Evolutionary conservation across 2,797 vertebrate genomes (phyloP).

Genomic region (Etheostoma nigrum): DNA sequence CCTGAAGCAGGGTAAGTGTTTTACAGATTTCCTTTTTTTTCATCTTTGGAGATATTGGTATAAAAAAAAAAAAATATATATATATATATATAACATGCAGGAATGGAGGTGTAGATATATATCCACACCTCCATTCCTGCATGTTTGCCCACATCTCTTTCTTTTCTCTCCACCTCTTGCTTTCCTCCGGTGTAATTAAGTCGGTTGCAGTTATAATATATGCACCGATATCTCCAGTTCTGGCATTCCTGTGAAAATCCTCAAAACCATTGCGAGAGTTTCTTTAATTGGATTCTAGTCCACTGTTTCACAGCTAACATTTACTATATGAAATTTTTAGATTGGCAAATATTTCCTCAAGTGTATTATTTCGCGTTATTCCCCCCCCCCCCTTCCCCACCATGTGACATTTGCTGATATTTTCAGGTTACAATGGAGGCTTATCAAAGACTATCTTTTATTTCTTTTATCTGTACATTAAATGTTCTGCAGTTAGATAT

Average conservation of each 20-base stretch:
- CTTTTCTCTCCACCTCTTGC: conserved; percentile 25
- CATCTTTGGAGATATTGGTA: conserved; percentile 37
- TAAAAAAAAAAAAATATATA: conserved; percentile 12
- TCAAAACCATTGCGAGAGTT: conserved; percentile 56
- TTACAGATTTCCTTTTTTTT: conserved; percentile 32
- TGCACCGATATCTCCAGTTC: conserved; percentile 65
- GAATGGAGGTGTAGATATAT: neutral
- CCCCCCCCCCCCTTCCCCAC: neutral
- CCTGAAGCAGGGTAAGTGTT: conserved; percentile 70
- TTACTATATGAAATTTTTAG: conserved; percentile 68
- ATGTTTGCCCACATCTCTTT: conserved; percentile 43
- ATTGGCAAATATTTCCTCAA: conserved; percentile 67
- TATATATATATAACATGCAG: no score
- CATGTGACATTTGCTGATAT: conserved; percentile 72
- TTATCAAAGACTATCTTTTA: conserved; percentile 49
- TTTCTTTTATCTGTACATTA: conserved; percentile 45
- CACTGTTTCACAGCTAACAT: conserved; percentile 63
- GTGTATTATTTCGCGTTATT: conserved; percentile 32
- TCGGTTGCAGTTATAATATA: conserved; percentile 65
- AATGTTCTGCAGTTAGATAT: conserved; percentile 21
- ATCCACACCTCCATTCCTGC: conserved; percentile 30
- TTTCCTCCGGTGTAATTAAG: conserved; percentile 65
- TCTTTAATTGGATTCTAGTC: conserved; percentile 70
- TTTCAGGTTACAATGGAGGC: conserved; percentile 54
- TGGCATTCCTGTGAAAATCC: conserved; percentile 66